A percentile compares a stretch with the other conserved stretches of the same genome.
These are phyloP conservation scores for Heteromormyrus szaboi DNA, from an alignment of 2,797 vertebrate genomes.

Conservation along the genomic window DNA sequence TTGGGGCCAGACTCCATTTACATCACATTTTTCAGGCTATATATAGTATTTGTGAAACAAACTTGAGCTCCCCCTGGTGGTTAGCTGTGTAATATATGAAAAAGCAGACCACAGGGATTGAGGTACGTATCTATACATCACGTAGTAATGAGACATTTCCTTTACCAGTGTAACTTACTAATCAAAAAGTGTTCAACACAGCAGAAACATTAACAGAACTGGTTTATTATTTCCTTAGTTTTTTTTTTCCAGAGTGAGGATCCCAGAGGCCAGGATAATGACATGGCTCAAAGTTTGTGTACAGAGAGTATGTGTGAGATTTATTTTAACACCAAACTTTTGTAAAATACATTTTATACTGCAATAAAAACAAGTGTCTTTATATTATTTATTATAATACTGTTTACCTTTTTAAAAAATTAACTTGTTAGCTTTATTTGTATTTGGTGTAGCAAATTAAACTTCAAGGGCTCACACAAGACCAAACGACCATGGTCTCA, in stretches of 20 bases:
- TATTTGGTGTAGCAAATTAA: constrained; percentile 57
- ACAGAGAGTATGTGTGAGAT: not conserved
- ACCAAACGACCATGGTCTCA: not conserved
- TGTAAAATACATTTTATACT: constrained; percentile 12
- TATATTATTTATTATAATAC: not conserved
- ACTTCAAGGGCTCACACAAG: constrained; percentile 34
- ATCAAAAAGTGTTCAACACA: not conserved
- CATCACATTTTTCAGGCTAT: not conserved
- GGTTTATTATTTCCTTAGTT: not conserved
- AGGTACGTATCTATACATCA: not conserved
- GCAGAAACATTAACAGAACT: not conserved
- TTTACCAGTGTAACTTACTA: not conserved
- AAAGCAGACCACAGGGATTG: not conserved
- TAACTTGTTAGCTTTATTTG: constrained; percentile 39
- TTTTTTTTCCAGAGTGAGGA: not conserved
- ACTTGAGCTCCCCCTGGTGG: constrained; percentile 7
- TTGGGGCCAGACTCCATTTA: not conserved
- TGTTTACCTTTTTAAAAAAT: not conserved
- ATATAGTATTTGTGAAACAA: not conserved
- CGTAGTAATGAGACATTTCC: not conserved
- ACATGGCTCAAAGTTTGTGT: not conserved
- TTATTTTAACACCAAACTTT: not conserved
- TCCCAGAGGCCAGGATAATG: not conserved
- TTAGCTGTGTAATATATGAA: not conserved
- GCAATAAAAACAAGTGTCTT: constrained; percentile 1